Conservation (phyloP, 35 echinoderm and acorn worm genomes). For the Heliocidaris erythrogramma region DNA sequence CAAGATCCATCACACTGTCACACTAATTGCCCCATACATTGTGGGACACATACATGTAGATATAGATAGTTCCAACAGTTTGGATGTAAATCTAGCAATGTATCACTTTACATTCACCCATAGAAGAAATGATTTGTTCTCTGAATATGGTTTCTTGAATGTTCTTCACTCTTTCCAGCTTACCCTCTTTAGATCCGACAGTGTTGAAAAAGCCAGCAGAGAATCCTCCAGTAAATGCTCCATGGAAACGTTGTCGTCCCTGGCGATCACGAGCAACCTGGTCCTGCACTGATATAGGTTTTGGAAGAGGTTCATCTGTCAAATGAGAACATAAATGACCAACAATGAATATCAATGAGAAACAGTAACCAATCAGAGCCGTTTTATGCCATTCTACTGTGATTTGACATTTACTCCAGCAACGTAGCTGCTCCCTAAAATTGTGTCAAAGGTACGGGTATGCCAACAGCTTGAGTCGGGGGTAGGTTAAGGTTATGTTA, state of each 20-base stretch:
- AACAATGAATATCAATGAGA: background rate
- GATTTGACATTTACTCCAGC: no score
- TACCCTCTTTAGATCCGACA: conserved; percentile 98
- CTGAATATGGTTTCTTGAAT: no score
- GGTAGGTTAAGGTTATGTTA: no score
- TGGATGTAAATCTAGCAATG: no score
- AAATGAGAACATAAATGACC: background rate
- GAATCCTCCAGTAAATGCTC: conserved; percentile 97
- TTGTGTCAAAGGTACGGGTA: no score
- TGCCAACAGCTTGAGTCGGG: background rate
- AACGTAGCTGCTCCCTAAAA: no score
- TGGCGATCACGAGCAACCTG: conserved; percentile 87
- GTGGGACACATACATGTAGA: no score
- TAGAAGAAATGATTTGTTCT: no score
- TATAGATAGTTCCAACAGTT: no score
- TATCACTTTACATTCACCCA: no score
- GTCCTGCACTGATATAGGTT: conserved; percentile 77
- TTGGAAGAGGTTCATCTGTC: conserved; percentile 77
- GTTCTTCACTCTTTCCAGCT: background rate
- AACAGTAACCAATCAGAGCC: background rate
- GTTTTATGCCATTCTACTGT: background rate
- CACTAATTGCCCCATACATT: no score
- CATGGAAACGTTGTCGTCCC: conserved; percentile 92
- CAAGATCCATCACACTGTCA: no score
- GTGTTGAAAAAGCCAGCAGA: conserved; percentile 97